Evolutionary conservation across 2,113 vertebrate genomes (phyloP), one percentile per base, ranked within the genome.

Genomic region (Meleagris gallopavo): DNA sequence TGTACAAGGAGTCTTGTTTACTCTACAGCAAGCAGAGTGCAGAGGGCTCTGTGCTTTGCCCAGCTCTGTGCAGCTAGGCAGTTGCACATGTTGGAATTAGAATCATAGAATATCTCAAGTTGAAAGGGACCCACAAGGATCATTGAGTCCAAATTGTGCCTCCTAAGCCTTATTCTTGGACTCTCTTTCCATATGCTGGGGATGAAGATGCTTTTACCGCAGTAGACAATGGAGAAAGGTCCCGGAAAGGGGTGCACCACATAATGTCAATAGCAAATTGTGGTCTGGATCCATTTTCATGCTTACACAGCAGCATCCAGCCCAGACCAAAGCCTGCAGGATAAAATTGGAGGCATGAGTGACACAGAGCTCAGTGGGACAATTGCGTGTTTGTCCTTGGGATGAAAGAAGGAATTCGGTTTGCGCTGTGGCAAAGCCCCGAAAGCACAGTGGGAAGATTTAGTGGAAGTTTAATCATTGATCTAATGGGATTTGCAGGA

Each of bases 381-480:
- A 93, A 40, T 25, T 6, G 4, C 32, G 36, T 8, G 0, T 73
- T 92, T 93, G 77, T 92, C 62, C 36, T 70, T 38, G 84, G 71
- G 62, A 76, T 89, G 54, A 91, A 76, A 89, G 84, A 61, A 86
- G 46, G 43, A 89, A 94, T 90, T 84, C 77, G 62, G 40, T 52
- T 58, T 43, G 66, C 40, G 57, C 66, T 86, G 48, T 36, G 50
- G 80, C 8, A 2, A 95, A 92, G 66, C 38, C 57, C 0, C 0
- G 73, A 83, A 83, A 75, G 54, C 34, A 40, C 34, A 64, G 46
- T 30, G 52, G 61, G 61, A 36, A 72, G 62, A 48, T 75, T 77
- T 91, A 76, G 74, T 92, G 77, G 77, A 64, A 81, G 2, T 84
- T 94, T 90, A 94, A 92, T 89, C 71, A 79, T 40, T 1, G 1